Conservation (phyloP, 2,113 vertebrate genomes). For the Formicarius rufipectus region DNA sequence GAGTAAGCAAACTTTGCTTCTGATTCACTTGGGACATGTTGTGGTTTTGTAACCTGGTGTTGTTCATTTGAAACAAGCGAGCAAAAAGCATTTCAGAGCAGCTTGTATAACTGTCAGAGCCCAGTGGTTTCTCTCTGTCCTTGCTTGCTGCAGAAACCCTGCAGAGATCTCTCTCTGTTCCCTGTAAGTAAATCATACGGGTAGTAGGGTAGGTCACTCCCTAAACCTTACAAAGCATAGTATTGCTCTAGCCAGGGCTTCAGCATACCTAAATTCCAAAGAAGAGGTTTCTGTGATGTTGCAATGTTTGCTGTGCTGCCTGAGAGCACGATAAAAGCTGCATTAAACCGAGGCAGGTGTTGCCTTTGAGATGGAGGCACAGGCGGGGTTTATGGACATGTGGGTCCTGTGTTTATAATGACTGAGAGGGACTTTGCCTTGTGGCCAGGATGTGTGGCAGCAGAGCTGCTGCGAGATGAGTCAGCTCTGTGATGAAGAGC, state of each 20-base stretch:
- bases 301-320: background rate
- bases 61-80: background rate
- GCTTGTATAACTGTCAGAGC: background rate
- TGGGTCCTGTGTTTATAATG: background rate
- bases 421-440: background rate
- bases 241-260: background rate
- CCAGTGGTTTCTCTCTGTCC: background rate
- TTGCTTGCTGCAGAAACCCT: background rate
- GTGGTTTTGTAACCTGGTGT: background rate
- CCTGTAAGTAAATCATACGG: background rate
- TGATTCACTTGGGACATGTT: background rate
- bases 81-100: background rate
- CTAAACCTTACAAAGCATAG: background rate
- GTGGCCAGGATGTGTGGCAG: background rate
- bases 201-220: background rate
- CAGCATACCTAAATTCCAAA: background rate
- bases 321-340: rapidly evolving
- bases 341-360: background rate
- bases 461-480: background rate
- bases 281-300: background rate
- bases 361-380: background rate
- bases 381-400: rapidly evolving
- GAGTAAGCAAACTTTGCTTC: background rate
- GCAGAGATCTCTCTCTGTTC: background rate
- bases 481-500: background rate